Evolutionary conservation across 2,797 vertebrate species (phyloP).

Genomic region (Furcifer pardalis): DNA sequence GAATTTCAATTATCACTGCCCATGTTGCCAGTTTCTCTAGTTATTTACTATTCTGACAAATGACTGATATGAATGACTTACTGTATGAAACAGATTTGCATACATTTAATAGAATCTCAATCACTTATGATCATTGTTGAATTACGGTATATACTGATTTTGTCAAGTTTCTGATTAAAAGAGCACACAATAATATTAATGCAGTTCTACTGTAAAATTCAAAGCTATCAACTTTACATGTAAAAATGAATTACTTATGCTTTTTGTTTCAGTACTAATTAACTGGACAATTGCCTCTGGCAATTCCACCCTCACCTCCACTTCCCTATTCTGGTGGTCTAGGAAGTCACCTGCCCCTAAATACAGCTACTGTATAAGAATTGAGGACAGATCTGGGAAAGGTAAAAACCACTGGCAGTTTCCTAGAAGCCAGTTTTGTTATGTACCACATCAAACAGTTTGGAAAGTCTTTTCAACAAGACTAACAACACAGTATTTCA

Average conservation of each 20-base stretch:
- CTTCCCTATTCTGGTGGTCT: no score
- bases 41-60: background rate
- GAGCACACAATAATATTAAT: background rate
- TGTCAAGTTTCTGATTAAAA: background rate
- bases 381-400: background rate
- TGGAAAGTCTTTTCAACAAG: background rate
- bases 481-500: background rate
- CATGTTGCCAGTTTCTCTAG: no score
- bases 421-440: background rate
- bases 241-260: background rate
- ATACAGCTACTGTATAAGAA: background rate
- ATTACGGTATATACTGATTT: background rate
- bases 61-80: background rate
- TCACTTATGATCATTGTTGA: background rate
- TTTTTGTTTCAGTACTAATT: background rate
- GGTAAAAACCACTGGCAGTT: background rate
- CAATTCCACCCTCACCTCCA: no score
- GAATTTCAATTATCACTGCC: no score
- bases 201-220: background rate
- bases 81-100: background rate
- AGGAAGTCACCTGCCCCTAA: no score
- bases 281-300: no score
- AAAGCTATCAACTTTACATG: background rate
- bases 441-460: background rate
- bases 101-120: background rate